phyloP scores from a whole-genome alignment of 2,797 vertebrate species.

The Lateolabrax maculatus region DNA sequence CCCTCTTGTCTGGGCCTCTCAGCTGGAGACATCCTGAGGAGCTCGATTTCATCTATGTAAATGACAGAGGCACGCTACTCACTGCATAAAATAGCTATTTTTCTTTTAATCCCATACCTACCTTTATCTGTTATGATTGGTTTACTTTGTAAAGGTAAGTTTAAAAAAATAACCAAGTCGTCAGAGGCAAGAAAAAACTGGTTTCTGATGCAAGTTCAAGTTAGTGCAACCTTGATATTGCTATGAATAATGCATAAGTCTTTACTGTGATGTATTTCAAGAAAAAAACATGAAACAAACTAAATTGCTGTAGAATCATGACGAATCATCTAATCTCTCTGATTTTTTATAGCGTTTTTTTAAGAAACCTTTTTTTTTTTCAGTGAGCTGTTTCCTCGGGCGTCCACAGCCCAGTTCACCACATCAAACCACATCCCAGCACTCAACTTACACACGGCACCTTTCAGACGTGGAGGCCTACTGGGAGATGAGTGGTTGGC shows the following conservation, averaged over 20 bases:
- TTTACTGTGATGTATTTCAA: background rate
- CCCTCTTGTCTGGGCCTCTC: conserved; percentile 25
- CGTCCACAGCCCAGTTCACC: conserved; percentile 28
- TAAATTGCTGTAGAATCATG: background rate
- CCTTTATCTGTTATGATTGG: background rate
- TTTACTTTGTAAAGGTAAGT: background rate
- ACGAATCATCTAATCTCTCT: background rate
- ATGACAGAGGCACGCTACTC: background rate
- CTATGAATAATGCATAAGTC: background rate
- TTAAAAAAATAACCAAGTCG: no score
- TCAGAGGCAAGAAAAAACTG: background rate
- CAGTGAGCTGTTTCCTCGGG: background rate
- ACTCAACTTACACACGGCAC: conserved; percentile 26
- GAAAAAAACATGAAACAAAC: background rate
- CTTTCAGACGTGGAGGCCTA: conserved; percentile 44
- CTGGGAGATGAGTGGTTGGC: conserved; percentile 43
- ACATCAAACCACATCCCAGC: conserved; percentile 45
- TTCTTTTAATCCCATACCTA: background rate
- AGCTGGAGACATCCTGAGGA: conserved; percentile 35
- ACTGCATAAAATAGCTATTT: background rate
- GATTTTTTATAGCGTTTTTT: background rate
- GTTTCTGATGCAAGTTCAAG: background rate
- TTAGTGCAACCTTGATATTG: background rate
- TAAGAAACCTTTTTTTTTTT: background rate
- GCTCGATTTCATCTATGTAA: conserved; percentile 11